phyloP scores from a whole-genome alignment of 1,140 invertebrate species.

The Ditylenchus dipsaci region DNA sequence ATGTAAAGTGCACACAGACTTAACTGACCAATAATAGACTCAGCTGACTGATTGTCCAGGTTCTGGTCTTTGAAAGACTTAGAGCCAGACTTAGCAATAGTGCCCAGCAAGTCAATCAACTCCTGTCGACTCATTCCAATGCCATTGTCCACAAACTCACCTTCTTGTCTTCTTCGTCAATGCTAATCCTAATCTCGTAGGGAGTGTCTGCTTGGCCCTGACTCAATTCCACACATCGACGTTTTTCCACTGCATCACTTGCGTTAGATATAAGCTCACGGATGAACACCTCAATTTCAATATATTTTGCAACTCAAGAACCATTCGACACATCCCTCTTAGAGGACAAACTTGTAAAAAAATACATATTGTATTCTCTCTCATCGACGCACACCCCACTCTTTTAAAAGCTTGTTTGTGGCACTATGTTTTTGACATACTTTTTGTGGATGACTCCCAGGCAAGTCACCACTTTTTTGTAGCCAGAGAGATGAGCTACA shows the following conservation, averaged over 20 bases:
- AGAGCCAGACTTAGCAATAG: slow-evolving; percentile 88
- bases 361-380: too few relatives aligned
- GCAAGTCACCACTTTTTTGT: too few relatives aligned
- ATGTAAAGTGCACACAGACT: slow-evolving; percentile 2
- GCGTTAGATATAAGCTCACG: slow-evolving; percentile 92
- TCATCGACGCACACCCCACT: too few relatives aligned
- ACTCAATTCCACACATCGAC: slow-evolving; percentile 67
- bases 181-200: slow-evolving; percentile 81
- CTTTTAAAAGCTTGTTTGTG: too few relatives aligned
- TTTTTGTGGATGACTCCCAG: too few relatives aligned
- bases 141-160: slow-evolving; percentile 46
- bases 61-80: slow-evolving; percentile 66
- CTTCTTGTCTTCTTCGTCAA: slow-evolving; percentile 63
- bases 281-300: slow-evolving; percentile 73
- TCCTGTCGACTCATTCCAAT: slow-evolving; percentile 90
- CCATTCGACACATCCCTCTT: neutral
- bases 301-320: neutral
- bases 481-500: too few relatives aligned
- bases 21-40: slow-evolving; percentile 69
- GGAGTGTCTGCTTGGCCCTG: slow-evolving; percentile 54
- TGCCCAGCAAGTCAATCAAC: slow-evolving; percentile 81
- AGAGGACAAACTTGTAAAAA: neutral
- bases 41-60: slow-evolving; percentile 53
- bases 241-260: slow-evolving; percentile 91
- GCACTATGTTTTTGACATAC: too few relatives aligned